Evolutionary conservation across 2,797 vertebrate genomes (phyloP).

Genomic region (Pipistrellus nathusii): DNA sequence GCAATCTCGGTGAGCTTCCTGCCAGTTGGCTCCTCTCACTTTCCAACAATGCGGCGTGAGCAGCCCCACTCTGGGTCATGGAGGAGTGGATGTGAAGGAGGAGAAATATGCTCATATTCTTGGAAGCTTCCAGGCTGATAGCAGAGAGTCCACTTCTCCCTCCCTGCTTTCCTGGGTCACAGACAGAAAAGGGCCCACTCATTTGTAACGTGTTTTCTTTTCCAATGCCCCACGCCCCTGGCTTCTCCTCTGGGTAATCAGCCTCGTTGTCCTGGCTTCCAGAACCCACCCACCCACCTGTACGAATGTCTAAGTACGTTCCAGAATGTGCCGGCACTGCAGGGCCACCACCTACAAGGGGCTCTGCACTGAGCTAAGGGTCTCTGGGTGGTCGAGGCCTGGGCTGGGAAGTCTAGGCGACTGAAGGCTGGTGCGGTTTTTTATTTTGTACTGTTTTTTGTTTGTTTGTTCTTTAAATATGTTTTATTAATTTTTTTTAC

Average conservation of each 20-base stretch:
- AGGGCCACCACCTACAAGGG: neutral
- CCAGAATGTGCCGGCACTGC: neutral
- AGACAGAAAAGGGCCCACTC: neutral
- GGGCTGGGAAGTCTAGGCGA: neutral
- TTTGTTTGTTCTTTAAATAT: too few relatives aligned
- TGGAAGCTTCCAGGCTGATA: neutral
- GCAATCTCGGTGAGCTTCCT: neutral
- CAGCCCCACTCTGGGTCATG: neutral
- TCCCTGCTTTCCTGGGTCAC: neutral
- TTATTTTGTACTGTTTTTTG: too few relatives aligned
- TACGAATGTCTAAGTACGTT: neutral
- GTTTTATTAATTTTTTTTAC: too few relatives aligned
- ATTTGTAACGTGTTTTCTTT: slow-evolving; percentile 3
- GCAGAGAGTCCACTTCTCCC: neutral
- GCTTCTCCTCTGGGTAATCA: slow-evolving; percentile 14
- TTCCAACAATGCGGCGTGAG: neutral
- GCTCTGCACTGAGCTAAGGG: neutral
- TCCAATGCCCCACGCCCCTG: neutral
- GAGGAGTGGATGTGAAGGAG: neutral
- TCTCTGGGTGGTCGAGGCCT: neutral
- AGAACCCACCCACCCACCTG: neutral
- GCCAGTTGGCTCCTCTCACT: neutral
- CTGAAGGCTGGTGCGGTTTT: neutral
- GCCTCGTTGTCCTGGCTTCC: neutral
- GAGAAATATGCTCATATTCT: neutral